Evolutionary conservation across 2,888 invertebrate genomes (phyloP), one percentile per base, ranked within the genome.

Genomic region (Caradrina kadenii): DNA sequence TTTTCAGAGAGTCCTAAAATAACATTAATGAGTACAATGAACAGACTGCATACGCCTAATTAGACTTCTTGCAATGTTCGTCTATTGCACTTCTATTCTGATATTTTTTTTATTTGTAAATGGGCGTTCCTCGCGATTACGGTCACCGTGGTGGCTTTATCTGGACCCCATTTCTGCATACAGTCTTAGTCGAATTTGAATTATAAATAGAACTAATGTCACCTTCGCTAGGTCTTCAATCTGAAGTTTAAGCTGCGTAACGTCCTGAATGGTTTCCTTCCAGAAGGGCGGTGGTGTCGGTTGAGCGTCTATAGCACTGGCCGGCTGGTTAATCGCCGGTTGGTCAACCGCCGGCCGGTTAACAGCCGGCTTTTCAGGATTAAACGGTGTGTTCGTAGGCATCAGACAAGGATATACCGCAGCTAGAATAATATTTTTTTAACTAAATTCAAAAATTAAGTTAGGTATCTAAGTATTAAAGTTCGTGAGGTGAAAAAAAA

Each of bases 181-280:
- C 13, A 17, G 17, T 8, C 21, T 64, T 10, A 39, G 15, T 8
- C 7, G 1, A 21, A 35, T 35, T 35, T 35, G 8, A 53, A 52
- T 17, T 4, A 39, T 63, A 1, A 69, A 8, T 42, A 42, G 4
- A 22, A 56, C 10, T 22, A 31, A n/a, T 53, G 22, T 56, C 63
- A 93, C 94, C 90, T 93, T 94, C 79, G 92, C 93, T 1, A 93
- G 83, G 67, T 89, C 84, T 79, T 92, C 91, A 60, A 94, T 86
- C 83, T 93, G 90, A 31, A 81, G 72, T 72, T 86, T 89, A 17
- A 94, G 87, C 15, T 88, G 84, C 2, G 88, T 88, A 2, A 94
- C 90, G 63, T 93, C 92, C 62, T 90, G 85, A 50, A 87, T 85
- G 0, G 93, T 88, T 10, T 87, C 86, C 58, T 84, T 88, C 87